Base-by-base conservation (phyloP, 2,888 invertebrate species). In the Drosophila neonasuta region DNA sequence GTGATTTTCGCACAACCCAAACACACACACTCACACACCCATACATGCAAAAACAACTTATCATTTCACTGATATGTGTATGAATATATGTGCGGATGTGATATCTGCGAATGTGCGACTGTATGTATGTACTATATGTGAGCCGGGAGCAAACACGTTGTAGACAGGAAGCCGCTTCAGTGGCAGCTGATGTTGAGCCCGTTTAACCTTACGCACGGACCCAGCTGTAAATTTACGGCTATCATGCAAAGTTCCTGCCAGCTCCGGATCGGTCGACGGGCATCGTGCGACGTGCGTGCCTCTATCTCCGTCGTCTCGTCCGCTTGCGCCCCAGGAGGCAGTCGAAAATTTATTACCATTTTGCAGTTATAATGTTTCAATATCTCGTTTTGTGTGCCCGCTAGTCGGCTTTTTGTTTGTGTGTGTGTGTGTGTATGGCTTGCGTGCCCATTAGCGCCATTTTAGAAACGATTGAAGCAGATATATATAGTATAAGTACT, bases 331-430 rank as follows among this genome's bases (percentile, higher is more conserved):
- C 66, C 75, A 42, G 50, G 58, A 71, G 85, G 71, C 45, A 54
- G 72, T 67, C 52, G 48, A 32, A 77, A 87, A 88, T 86, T 87
- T 88, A 86, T 86, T 78, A 79, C 84, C 79, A 86, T 76, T 81
- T 87, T 76, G 71, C 84, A 88, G 86, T 80, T 87, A 79, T 86
- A 87, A 84, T 86, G 87, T 79, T 86, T 84, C 88, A 81, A 84
- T 88, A 88, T 74, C 86, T 74, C 55, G 50, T 52, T 58, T 48
- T 58, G 61, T 62, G 44, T 68, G 9, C 3, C 32, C 32, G 32
- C 10, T 24, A 24, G 51, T 62, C 32, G 51, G 42, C 24, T 24
- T 24, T 59, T 30, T 55, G 60, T 57, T 58, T 56, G 49, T 8
- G 49, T 10, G 10, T 63, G 52, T 56, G 15, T 58, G 24, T 54